Conservation (phyloP, 2,113 vertebrate genomes). For the Hiodon tergisus region DNA sequence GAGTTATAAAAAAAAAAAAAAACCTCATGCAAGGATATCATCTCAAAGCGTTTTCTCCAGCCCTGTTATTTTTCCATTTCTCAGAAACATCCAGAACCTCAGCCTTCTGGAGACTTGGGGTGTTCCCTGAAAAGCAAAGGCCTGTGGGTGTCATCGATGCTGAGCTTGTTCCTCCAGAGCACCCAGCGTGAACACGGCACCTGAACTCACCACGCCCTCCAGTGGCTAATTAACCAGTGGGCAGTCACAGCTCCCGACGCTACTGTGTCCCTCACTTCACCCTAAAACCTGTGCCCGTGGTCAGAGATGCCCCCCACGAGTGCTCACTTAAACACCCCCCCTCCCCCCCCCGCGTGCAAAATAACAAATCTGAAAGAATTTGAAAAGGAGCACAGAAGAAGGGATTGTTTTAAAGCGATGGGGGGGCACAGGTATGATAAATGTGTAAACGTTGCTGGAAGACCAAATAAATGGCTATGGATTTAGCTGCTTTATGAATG, state of each 20-base stretch:
- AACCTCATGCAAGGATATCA: not conserved
- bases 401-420: constrained; percentile 21
- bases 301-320: too few relatives aligned
- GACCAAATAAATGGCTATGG: constrained; percentile 12
- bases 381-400: not conserved
- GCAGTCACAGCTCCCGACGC: too few relatives aligned
- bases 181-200: constrained; percentile 1
- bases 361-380: not conserved
- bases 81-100: constrained; percentile 33
- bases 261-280: not conserved
- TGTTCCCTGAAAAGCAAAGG: constrained; percentile 27
- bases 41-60: not conserved
- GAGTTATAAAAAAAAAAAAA: constrained; percentile 6
- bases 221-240: too few relatives aligned
- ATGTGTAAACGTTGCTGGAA: not conserved
- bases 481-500: constrained; percentile 16
- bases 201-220: not conserved
- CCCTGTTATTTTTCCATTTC: constrained; percentile 32
- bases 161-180: constrained; percentile 8
- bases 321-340: not conserved
- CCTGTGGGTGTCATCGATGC: constrained; percentile 20
- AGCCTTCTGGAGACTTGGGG: constrained; percentile 30
- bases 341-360: not conserved
- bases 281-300: not conserved
- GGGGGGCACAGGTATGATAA: constrained; percentile 12